Base-by-base conservation (phyloP, 2,797 vertebrate genomes). In the Anguilla anguilla region DNA sequence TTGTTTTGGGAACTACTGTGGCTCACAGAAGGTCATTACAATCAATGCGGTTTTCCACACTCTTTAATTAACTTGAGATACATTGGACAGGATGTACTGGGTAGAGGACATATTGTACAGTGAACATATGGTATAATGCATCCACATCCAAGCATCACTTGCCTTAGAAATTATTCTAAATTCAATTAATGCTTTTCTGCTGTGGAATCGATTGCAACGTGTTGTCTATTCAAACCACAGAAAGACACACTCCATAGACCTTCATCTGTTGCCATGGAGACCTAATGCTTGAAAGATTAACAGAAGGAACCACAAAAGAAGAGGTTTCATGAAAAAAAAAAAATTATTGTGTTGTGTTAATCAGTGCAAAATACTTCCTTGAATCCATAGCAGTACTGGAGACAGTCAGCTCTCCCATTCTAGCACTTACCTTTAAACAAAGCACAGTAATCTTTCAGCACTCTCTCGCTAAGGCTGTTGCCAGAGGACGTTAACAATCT, bases 221-320 rank as follows among this genome's bases (percentile, higher is more conserved):
- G 39, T 46, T 5, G 17, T 35, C 39, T 46, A 0, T 46, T 46
- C 31, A 22, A 79, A 31, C 28, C 69, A 43, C 3, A 79, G 35
- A 79, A 22, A 79, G 31, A 43, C 19, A 22, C 1, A 3, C 22
- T 35, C 39, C 1, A 9, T 46, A 19, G 74, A 43, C 13, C 13
- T 46, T 22, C 39, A 46, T 31, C 10, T 61, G 84, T 85, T 85
- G 84, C 84, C 84, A 85, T 85, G 84, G 85, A 51, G 39, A 86
- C 43, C 31, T 86, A 39, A 59, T 67, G 17, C 43, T 39, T 17
- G 22, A 49, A n/a, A 25, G 28, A 85, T 22, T 67, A 49, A 28
- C 43, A 25, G n/a, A 72, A 31, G 85, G 3, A 85, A 28, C 19
- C 28, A 49, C 25, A 25, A 31, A 85, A 46, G 59, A 61, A 10